Conservation (phyloP, 2,113 vertebrate species). For the Oreochromis spilurus region DNA sequence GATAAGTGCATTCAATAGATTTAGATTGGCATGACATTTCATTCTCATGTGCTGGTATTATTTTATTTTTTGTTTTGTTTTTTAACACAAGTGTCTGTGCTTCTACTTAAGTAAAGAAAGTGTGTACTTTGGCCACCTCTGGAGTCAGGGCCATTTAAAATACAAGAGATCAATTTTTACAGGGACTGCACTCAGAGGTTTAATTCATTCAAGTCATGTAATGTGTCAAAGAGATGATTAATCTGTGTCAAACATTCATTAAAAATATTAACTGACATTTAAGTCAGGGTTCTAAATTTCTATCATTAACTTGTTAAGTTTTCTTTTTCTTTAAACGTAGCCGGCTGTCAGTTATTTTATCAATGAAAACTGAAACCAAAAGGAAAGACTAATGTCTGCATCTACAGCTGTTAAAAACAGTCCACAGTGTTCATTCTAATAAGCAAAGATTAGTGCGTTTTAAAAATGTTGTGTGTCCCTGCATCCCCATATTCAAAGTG, state of each 20-base stretch:
- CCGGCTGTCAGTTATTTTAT: not conserved
- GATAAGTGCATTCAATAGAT: not conserved
- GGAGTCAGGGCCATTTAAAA: not conserved
- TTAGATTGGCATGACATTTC: not conserved
- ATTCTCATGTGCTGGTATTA: not conserved
- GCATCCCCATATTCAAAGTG: not conserved
- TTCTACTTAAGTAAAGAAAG: not conserved
- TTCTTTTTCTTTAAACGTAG: not conserved
- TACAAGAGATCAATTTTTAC: not conserved
- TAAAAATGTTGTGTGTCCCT: not conserved
- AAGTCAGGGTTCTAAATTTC: not conserved
- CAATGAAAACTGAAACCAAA: not conserved
- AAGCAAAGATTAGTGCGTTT: not conserved
- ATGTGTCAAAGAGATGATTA: not conserved
- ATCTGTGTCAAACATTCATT: not conserved
- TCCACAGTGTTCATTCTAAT: not conserved
- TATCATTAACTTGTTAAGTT: not conserved
- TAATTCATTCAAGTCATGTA: not conserved
- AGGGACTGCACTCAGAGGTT: too few relatives aligned
- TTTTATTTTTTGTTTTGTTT: not conserved
- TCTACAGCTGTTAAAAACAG: not conserved
- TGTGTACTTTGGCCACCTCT: not conserved
- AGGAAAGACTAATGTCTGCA: not conserved
- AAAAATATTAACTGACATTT: not conserved
- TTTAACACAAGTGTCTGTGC: not conserved